Percentiles rank a stretch among this genome's conserved stretches.
These are phyloP conservation scores for Zygaena filipendulae DNA, from an alignment of 2,888 invertebrate species.

Conservation along the genomic window DNA sequence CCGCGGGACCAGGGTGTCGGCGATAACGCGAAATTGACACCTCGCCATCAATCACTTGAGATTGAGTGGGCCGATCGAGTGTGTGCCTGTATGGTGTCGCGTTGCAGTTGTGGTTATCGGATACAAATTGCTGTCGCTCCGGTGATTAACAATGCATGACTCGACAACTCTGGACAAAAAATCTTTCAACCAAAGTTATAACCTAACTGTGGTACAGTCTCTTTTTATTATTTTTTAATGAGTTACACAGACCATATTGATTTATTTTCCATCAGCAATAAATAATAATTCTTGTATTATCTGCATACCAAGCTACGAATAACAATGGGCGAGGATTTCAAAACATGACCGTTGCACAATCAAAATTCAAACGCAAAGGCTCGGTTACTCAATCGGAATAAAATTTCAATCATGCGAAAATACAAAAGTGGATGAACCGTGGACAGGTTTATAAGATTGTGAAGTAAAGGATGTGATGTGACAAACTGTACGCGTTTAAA, in stretches of 20 bases:
- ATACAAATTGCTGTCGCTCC: constrained; percentile 52
- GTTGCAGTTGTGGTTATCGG: constrained; percentile 55
- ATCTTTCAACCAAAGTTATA: constrained; percentile 19
- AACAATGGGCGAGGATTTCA: too few relatives aligned
- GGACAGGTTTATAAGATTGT: too few relatives aligned
- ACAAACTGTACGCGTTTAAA: constrained; percentile 30
- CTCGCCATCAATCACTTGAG: constrained; percentile 48
- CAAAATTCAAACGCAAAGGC: too few relatives aligned
- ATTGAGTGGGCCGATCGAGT: constrained; percentile 41
- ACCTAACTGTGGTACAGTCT: constrained; percentile 16
- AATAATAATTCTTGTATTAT: too few relatives aligned
- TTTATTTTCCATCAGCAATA: too few relatives aligned
- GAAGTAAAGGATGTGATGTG: constrained; percentile 29
- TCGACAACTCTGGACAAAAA: constrained; percentile 19
- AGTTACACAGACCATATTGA: too few relatives aligned
- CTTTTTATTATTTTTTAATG: too few relatives aligned
- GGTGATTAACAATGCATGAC: constrained; percentile 41
- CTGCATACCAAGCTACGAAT: too few relatives aligned
- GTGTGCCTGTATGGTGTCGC: constrained; percentile 45
- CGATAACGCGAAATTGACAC: constrained; percentile 53
- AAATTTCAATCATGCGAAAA: constrained; percentile 24
- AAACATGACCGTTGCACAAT: too few relatives aligned
- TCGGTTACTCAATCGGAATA: constrained; percentile 23
- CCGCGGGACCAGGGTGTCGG: constrained; percentile 31
- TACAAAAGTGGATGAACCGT: constrained; percentile 26